These are phyloP conservation scores for Luffia ferchaultella DNA, from an alignment of 2,888 invertebrate genomes.

Conservation along the genomic window DNA sequence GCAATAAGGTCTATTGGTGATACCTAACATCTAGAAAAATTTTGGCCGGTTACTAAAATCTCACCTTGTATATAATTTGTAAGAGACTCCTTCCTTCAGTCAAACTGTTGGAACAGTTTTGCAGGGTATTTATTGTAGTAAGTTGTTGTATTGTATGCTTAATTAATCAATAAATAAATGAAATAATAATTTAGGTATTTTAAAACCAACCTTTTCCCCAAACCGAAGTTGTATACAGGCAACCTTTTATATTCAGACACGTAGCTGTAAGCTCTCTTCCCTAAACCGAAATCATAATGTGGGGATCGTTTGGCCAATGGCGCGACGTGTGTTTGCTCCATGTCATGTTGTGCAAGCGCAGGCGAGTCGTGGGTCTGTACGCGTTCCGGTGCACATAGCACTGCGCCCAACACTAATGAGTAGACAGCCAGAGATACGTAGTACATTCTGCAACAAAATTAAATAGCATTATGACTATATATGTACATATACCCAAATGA, in stretches of 20 bases:
- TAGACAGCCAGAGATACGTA: slow-evolving; percentile 34
- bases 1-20: too few relatives aligned
- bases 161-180: too few relatives aligned
- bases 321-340: slow-evolving; percentile 15
- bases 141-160: too few relatives aligned
- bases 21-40: too few relatives aligned
- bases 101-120: neutral
- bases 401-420: slow-evolving; percentile 34
- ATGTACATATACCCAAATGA: too few relatives aligned
- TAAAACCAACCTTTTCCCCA: slow-evolving; percentile 62
- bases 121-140: neutral
- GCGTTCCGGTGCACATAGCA: slow-evolving; percentile 40
- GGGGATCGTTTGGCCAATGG: slow-evolving; percentile 51
- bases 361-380: slow-evolving; percentile 24
- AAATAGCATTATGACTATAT: too few relatives aligned
- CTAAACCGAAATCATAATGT: slow-evolving; percentile 62
- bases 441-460: slow-evolving; percentile 44
- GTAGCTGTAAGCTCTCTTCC: slow-evolving; percentile 67
- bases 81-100: too few relatives aligned
- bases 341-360: slow-evolving; percentile 18
- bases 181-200: neutral
- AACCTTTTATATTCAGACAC: slow-evolving; percentile 71
- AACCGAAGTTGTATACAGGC: slow-evolving; percentile 66
- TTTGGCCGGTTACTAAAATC: too few relatives aligned
- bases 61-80: too few relatives aligned